A percentile compares a stretch with the other conserved stretches of the same genome.
These are phyloP conservation scores for Baccha elongata DNA, from an alignment of 2,888 invertebrate species.

Conservation along the genomic window DNA sequence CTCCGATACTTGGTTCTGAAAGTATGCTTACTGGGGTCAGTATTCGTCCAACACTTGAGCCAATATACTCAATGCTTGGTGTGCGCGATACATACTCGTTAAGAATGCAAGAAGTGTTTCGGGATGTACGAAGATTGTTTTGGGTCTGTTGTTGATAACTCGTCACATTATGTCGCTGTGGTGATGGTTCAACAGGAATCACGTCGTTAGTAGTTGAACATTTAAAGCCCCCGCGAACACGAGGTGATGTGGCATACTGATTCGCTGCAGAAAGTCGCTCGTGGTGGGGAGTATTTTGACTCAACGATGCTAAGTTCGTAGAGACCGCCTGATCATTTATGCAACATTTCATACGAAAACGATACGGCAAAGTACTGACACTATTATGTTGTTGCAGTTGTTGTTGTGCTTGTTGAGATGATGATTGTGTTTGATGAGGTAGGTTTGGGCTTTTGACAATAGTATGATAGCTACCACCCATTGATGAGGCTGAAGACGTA, in stretches of 20 bases:
- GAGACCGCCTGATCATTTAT: conserved; percentile 71
- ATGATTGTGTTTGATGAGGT: conserved; percentile 66
- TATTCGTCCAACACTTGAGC: conserved; percentile 74
- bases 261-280: conserved; percentile 74
- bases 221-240: conserved; percentile 72
- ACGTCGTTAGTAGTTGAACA: conserved; percentile 47
- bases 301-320: conserved; percentile 54
- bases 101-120: conserved; percentile 59
- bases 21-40: conserved; percentile 76
- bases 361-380: conserved; percentile 78
- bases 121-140: conserved; percentile 24
- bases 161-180: conserved; percentile 45
- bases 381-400: conserved; percentile 70
- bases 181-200: conserved; percentile 60
- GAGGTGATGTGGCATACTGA: conserved; percentile 78
- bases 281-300: conserved; percentile 61
- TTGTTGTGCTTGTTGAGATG: conserved; percentile 41
- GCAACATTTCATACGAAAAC: conserved; percentile 81
- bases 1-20: conserved; percentile 75
- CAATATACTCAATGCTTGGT: conserved; percentile 76
- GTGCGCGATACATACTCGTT: conserved; percentile 76
- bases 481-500: conserved; percentile 73
- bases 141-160: conserved; percentile 55
- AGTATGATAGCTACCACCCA: conserved; percentile 59
- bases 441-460: conserved; percentile 61